Conservation (phyloP, 2,797 vertebrate species). For the Typhlichthys subterraneus region DNA sequence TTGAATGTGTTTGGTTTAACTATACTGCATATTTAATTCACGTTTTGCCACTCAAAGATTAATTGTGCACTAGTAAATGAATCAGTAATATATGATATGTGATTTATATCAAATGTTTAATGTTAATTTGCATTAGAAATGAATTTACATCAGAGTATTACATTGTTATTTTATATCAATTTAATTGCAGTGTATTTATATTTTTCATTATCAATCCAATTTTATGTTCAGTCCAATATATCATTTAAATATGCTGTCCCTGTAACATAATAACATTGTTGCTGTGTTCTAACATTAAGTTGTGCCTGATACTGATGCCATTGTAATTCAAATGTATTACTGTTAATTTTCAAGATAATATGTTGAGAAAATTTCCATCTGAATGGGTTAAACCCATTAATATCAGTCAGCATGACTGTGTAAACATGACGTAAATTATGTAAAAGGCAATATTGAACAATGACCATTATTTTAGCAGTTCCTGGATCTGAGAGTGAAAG, state of each 20-base stretch:
- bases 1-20: constrained; percentile 5
- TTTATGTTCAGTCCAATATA: too few relatives aligned
- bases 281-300: too few relatives aligned
- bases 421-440: constrained; percentile 6
- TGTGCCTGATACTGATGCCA: background rate
- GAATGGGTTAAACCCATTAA: background rate
- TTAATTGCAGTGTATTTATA: too few relatives aligned
- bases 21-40: constrained; percentile 2
- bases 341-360: constrained; percentile 3
- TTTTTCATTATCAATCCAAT: too few relatives aligned
- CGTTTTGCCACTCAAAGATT: background rate
- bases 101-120: background rate
- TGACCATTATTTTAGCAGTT: constrained; percentile 2
- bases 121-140: too few relatives aligned
- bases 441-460: constrained; percentile 4
- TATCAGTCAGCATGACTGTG: background rate
- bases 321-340: background rate
- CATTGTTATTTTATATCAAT: too few relatives aligned
- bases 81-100: background rate
- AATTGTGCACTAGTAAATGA: background rate
- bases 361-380: background rate
- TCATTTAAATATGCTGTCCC: too few relatives aligned
- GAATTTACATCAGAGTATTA: too few relatives aligned
- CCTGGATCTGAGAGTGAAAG: constrained; percentile 16
- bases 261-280: too few relatives aligned